Evolutionary conservation across 2,888 invertebrate species (phyloP).

Genomic region (Carcina quercana): DNA sequence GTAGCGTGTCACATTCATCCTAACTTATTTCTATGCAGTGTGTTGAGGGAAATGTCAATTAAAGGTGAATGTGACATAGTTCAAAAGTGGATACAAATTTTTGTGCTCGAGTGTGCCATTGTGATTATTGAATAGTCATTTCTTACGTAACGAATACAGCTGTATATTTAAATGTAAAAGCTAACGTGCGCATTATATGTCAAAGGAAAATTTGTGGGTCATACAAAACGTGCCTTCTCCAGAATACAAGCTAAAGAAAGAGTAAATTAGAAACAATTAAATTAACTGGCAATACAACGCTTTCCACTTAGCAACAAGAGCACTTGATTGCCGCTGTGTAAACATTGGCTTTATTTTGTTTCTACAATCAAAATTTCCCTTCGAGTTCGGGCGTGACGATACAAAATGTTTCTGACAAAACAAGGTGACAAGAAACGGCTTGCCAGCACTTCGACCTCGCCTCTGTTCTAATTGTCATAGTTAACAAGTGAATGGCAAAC

Average conservation of each 20-base stretch:
- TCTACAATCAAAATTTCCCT: neutral
- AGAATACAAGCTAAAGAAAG: neutral
- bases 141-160: too few relatives aligned
- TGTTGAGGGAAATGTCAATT: too few relatives aligned
- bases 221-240: neutral
- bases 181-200: too few relatives aligned
- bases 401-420: slow-evolving; percentile 1
- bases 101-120: too few relatives aligned
- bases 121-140: too few relatives aligned
- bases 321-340: neutral
- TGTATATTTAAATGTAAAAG: too few relatives aligned
- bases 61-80: too few relatives aligned
- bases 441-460: slow-evolving; percentile 36
- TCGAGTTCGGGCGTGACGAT: slow-evolving; percentile 2
- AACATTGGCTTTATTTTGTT: neutral
- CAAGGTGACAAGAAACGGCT: slow-evolving; percentile 13
- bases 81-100: too few relatives aligned
- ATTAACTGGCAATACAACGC: neutral
- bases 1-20: too few relatives aligned
- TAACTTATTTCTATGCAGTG: too few relatives aligned
- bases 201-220: neutral
- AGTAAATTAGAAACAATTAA: neutral
- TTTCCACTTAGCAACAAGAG: neutral
- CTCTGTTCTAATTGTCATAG: slow-evolving; percentile 34
- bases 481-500: slow-evolving; percentile 40